phyloP scores from a whole-genome alignment of 2,888 invertebrate genomes.

The Tineola bisselliella region DNA sequence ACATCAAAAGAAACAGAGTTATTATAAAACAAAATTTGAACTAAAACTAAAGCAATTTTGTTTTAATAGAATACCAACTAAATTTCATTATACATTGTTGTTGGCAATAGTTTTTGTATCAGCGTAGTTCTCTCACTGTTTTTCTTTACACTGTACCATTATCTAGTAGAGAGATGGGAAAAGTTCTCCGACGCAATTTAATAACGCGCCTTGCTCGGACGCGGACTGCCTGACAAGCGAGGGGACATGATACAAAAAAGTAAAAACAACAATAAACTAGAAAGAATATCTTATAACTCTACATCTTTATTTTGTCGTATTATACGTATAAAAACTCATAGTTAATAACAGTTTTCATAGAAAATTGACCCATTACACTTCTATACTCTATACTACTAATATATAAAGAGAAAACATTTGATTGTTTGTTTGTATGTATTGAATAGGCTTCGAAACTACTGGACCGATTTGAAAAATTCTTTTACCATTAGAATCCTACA shows the following conservation, averaged over 20 bases:
- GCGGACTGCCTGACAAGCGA: constrained; percentile 15
- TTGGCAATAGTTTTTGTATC: neutral
- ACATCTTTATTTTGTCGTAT: constrained; percentile 9
- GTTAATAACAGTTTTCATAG: neutral
- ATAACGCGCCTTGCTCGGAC: constrained; percentile 16
- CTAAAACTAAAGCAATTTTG: too few species aligned
- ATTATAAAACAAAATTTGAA: too few species aligned
- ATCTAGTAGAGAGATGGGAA: constrained; percentile 18
- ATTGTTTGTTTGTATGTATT: too few species aligned
- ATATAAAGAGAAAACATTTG: too few species aligned
- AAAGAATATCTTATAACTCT: constrained; percentile 5
- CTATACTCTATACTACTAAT: too few species aligned
- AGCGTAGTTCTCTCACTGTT: neutral
- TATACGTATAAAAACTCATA: neutral
- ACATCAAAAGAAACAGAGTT: too few species aligned
- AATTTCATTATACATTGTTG: constrained; percentile 45
- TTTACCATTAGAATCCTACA: too few species aligned
- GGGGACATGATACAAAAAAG: neutral
- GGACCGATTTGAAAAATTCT: too few species aligned
- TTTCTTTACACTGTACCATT: constrained; percentile 13
- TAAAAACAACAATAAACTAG: constrained; percentile 10
- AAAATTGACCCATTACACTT: neutral
- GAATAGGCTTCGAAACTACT: too few species aligned
- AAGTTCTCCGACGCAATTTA: constrained; percentile 20
- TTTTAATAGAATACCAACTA: constrained; percentile 16